Percentiles rank a stretch among this genome's conserved stretches.
These are phyloP conservation scores for Spodoptera litura DNA, from an alignment of 1,140 invertebrate genomes.

Conservation along the genomic window DNA sequence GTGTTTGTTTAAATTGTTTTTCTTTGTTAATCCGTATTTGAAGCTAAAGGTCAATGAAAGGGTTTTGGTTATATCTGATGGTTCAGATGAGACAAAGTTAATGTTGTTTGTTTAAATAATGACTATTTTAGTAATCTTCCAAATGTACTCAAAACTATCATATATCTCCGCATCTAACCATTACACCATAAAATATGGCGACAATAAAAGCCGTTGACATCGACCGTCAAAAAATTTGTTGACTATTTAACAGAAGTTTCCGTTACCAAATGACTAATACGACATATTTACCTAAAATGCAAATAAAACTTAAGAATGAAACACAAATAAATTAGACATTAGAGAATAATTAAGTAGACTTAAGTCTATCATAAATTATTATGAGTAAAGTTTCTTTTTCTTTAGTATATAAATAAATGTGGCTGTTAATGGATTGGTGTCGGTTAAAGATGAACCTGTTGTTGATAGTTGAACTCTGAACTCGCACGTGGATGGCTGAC, in stretches of 20 bases:
- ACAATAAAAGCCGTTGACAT: slow-evolving; percentile 37
- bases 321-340: slow-evolving; percentile 45
- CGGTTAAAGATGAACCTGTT: slow-evolving; percentile 16
- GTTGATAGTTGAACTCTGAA: slow-evolving; percentile 22
- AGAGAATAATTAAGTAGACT: slow-evolving; percentile 44
- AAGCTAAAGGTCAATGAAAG: too few species aligned
- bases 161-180: not conserved
- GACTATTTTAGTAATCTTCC: not conserved
- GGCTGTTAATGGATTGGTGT: slow-evolving; percentile 11
- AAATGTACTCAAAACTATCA: not conserved
- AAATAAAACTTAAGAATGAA: slow-evolving; percentile 40
- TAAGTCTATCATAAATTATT: slow-evolving; percentile 25
- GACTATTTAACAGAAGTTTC: slow-evolving; percentile 33
- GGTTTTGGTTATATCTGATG: too few species aligned
- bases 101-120: not conserved
- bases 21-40: not conserved
- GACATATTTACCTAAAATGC: slow-evolving; percentile 48
- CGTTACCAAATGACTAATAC: slow-evolving; percentile 42
- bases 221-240: slow-evolving; percentile 37
- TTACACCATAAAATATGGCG: slow-evolving; percentile 29
- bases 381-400: slow-evolving; percentile 23
- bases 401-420: slow-evolving; percentile 30
- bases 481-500: slow-evolving; percentile 11
- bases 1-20: not conserved
- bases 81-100: not conserved